Evolutionary conservation across 2,113 vertebrate genomes (phyloP).

Genomic region (Amphilophus citrinellus): DNA sequence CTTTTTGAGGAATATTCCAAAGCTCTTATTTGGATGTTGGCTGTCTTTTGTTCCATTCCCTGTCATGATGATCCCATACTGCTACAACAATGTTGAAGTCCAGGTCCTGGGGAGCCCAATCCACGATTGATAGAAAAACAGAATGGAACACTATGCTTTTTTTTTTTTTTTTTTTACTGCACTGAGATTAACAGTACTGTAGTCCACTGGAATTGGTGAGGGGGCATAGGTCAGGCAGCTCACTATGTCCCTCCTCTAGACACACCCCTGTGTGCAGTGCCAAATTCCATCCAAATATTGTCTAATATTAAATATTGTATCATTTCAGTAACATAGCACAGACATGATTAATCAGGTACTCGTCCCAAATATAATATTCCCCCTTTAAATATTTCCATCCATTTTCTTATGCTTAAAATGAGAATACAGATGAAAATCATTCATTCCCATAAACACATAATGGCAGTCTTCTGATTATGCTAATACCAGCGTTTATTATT

Average conservation of each 20-base stretch:
- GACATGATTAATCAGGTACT: neutral
- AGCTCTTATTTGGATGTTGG: neutral
- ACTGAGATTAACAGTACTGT: neutral
- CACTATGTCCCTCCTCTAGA: neutral
- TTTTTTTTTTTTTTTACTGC: too few species aligned
- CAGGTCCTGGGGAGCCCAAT: too few species aligned
- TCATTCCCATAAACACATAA: neutral
- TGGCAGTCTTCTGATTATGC: neutral
- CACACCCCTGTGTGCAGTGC: neutral
- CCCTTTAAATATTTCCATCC: neutral
- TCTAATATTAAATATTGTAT: neutral
- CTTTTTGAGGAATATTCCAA: neutral
- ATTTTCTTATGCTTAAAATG: neutral
- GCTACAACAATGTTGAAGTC: too few species aligned
- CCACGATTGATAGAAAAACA: too few species aligned
- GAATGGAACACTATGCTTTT: too few species aligned
- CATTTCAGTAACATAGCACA: neutral
- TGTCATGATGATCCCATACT: neutral
- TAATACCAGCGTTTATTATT: neutral
- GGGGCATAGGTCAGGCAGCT: neutral
- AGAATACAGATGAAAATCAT: neutral
- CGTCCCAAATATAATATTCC: neutral
- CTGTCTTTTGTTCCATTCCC: neutral
- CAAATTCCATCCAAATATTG: neutral
- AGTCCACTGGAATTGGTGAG: neutral